These are phyloP conservation scores for Lordiphosa mommai DNA, from an alignment of 1,140 invertebrate genomes.

Conservation along the genomic window DNA sequence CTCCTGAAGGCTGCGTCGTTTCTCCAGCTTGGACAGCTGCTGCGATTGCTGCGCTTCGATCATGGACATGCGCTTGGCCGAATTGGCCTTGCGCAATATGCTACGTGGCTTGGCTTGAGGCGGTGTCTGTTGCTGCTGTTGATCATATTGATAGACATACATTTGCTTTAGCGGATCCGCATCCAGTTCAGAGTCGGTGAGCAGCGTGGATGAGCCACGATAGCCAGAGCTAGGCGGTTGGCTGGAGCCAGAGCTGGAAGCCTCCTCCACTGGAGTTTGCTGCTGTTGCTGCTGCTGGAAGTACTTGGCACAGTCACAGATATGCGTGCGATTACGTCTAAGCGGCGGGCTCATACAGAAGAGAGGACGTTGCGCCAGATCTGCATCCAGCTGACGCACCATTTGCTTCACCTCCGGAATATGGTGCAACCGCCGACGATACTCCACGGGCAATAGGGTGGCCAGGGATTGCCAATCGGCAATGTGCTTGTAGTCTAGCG, in stretches of 20 bases:
- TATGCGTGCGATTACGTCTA: slow-evolving; percentile 81
- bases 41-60: slow-evolving; percentile 85
- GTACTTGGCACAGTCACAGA: slow-evolving; percentile 83
- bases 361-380: slow-evolving; percentile 83
- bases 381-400: slow-evolving; percentile 72
- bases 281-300: slow-evolving; percentile 64
- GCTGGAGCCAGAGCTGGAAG: slow-evolving; percentile 86
- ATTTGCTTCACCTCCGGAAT: slow-evolving; percentile 84
- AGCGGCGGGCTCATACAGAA: slow-evolving; percentile 84
- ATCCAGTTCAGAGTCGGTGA: slow-evolving; percentile 87
- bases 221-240: slow-evolving; percentile 91
- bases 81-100: slow-evolving; percentile 69
- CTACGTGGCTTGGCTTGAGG: slow-evolving; percentile 82
- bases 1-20: slow-evolving; percentile 86
- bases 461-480: slow-evolving; percentile 95
- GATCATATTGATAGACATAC: slow-evolving; percentile 91
- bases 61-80: slow-evolving; percentile 87
- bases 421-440: slow-evolving; percentile 86
- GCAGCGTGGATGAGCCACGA: slow-evolving; percentile 90
- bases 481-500: slow-evolving; percentile 90
- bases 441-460: slow-evolving; percentile 90
- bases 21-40: slow-evolving; percentile 82
- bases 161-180: slow-evolving; percentile 80
- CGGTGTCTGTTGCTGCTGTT: slow-evolving; percentile 80
- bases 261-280: slow-evolving; percentile 62